phyloP scores from a whole-genome alignment of 2,113 vertebrate species.

The Eurystomus gularis region DNA sequence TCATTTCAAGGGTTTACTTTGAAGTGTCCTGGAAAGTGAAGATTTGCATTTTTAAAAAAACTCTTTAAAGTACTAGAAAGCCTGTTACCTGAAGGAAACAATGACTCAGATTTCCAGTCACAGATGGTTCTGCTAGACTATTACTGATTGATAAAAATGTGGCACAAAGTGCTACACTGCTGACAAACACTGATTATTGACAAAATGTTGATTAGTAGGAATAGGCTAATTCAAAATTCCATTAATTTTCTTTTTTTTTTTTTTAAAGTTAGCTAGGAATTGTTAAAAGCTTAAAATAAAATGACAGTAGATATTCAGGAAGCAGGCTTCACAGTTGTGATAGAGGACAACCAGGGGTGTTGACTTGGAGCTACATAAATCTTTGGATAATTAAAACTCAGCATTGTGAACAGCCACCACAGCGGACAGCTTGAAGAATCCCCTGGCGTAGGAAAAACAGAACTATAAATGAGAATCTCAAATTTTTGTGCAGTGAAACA shows the following conservation, averaged over 20 bases:
- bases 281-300: conserved; percentile 44
- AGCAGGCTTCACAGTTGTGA: neutral
- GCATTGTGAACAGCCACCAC: neutral
- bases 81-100: conserved; percentile 48
- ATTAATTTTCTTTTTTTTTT: conserved; percentile 23
- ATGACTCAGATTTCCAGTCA: conserved; percentile 49
- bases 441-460: neutral
- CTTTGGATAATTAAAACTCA: neutral
- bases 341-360: neutral
- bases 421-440: neutral
- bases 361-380: neutral
- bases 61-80: conserved; percentile 38
- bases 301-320: neutral
- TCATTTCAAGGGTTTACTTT: neutral
- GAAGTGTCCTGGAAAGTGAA: neutral
- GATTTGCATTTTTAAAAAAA: conserved; percentile 32
- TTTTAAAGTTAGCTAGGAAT: conserved; percentile 51
- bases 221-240: conserved; percentile 18
- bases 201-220: conserved; percentile 18
- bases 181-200: conserved; percentile 14
- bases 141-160: neutral
- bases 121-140: conserved; percentile 18
- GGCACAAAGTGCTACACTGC: neutral
- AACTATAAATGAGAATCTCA: neutral
- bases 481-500: neutral